Conservation (phyloP, 2,113 vertebrate genomes). For the Campylomormyrus tamandua region DNA sequence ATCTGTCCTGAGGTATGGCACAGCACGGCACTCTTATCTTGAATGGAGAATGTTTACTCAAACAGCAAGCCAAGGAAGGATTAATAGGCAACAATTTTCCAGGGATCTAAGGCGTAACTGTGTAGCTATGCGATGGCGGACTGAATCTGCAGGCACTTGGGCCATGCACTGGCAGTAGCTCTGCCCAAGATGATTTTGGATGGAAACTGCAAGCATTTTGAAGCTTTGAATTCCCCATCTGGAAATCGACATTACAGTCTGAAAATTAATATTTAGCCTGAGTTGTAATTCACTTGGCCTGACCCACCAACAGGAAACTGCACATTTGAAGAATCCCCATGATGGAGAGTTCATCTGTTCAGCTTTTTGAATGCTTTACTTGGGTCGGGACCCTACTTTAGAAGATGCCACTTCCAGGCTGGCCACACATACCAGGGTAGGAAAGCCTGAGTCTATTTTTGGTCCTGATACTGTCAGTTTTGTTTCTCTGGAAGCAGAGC, state of each 20-base stretch:
- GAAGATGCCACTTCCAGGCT: neutral
- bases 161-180: conserved; percentile 33
- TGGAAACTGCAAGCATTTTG: conserved; percentile 34
- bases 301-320: conserved; percentile 13
- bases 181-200: conserved; percentile 46
- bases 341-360: conserved; percentile 11
- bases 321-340: neutral
- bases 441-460: neutral
- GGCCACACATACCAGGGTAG: neutral
- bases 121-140: conserved; percentile 32
- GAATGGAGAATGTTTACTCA: conserved; percentile 40
- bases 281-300: conserved; percentile 18
- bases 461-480: neutral
- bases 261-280: neutral
- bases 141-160: conserved; percentile 27
- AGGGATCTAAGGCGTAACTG: conserved; percentile 31
- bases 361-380: conserved; percentile 22
- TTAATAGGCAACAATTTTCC: conserved; percentile 41
- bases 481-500: neutral
- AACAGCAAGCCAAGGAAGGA: conserved; percentile 45
- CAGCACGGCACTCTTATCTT: conserved; percentile 24
- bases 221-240: conserved; percentile 44
- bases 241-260: conserved; percentile 10
- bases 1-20: conserved; percentile 10
- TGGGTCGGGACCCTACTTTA: neutral